Base-by-base conservation (phyloP, 2,888 invertebrate species). In the Arrhopalites spinosus region DNA sequence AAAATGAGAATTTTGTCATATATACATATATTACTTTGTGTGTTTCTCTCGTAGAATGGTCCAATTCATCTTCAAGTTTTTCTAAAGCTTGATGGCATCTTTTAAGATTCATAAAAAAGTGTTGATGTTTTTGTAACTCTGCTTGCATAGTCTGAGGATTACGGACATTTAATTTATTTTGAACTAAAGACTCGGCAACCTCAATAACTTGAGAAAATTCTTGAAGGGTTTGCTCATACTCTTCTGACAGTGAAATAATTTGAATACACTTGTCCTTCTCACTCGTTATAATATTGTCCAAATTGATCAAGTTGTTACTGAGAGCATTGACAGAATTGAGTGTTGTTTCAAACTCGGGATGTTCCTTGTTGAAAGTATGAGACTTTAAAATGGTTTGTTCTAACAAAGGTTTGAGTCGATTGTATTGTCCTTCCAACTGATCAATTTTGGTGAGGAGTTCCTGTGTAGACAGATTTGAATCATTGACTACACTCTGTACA, bases 81-180 rank as follows among this genome's bases (percentile, higher is more conserved):
- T 95, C 94, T 53, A 95, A 87, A 83, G 95, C 93, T 15, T 84
- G 93, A 82, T 93, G 89, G 83, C 95, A 95, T 81, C 94, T 93
- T 83, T 93, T 94, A 11, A 95, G 86, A 82, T 94, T 94, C 0
- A 93, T 92, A 84, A 95, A 95, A 87, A 95, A 94, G 84, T 93
- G 93, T 53, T 94, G 89, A 83, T 94, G 93, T 84, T 93, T 94
- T 83, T 94, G 94, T 86, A 95, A 93, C 87, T 94, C 94, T 83
- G 93, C 93, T 83, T 93, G 93, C n/a, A 95, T 86, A 83, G 94
- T 92, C 82, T 92, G 91, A 78, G 94, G 86, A 81, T 91, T 90
- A 50, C 89, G 89, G 0, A 93, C 92, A 8, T 90, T 89, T 45
- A 94, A 90, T 61, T 92, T 91, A 81, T 91, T 91, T 80, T 93